Evolutionary conservation across 2,797 vertebrate species (phyloP), one percentile per base, ranked within the genome.

Genomic region (Acestrorhynchus altus): DNA sequence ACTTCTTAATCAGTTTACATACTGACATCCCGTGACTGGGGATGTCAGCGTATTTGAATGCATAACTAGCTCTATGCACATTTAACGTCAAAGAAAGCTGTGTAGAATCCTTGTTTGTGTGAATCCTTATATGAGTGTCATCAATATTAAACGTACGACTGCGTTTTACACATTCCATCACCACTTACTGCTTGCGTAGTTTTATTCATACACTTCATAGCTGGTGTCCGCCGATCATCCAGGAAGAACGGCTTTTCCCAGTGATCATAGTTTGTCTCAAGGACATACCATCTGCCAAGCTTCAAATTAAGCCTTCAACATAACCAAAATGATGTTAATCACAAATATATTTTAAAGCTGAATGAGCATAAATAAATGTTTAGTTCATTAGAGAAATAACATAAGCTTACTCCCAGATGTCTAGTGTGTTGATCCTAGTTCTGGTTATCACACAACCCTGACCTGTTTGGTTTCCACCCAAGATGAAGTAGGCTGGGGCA

Each of bases 371-470:
- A 47, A 28, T 63, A 26, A 51, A 49, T 35, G 28, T 5, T 35
- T 31, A 0, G 49, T 42, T 60, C 22, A 40, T 70, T 46, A 46
- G 13, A 68, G 24, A 12, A 10, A 52, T 56, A 52, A 18, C 11
- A 9, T 71, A 46, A 86, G 94, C 96, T 98, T 85, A 99, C 98
- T 97, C 95, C 86, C 95, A 93, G 42, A 97, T 70, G 77, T 99
- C 95, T 44, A 99, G 84, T 16, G 91, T 83, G 70, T 92, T 89
- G 77, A 84, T 82, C 81, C 98, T 95, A 82, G 94, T 95, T 76
- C 97, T 93, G 81, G 98, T 98, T 89, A 99, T 98, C 89, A 99
- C 93, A 90, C 97, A 98, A 8, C 96, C 98, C 78, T 99, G 94
- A 35, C 95, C 95, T 0, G 95, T 94, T 68, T 89, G 87, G 91